Evolutionary conservation across 1,140 invertebrate species (phyloP), one percentile per base, ranked within the genome.

Genomic region (Drosophila equinoxialis): DNA sequence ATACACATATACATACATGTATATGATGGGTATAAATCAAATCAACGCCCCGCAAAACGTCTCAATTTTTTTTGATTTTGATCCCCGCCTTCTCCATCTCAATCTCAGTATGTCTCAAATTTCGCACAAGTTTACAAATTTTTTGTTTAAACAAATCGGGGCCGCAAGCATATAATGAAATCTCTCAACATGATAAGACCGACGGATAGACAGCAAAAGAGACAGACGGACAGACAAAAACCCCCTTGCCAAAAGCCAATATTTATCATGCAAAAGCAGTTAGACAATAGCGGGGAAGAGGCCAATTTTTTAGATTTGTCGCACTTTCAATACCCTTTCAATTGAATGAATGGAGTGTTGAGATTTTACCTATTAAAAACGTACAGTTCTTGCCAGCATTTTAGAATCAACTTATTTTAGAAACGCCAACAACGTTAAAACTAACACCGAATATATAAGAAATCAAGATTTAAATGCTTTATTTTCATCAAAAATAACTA

Each of bases 11-110:
- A 1, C 20, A 20, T 58, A 14, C 35, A 35, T 35, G 13, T 14
- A 8, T 37, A 35, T 37, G 37, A 35, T 17, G n/a, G 23, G 26
- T 26, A 74, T 77, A 77, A 67, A 77, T 78, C 63, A 78, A 75
- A 78, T 74, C 76, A 74, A 74, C 74, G 71, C 74, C 65, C 60
- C 61, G 6, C 37, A 51, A 37, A 64, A 75, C 68, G 26, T 55
- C 72, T 78, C 76, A 75, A 78, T 65, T 61, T 6, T 30, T 30
- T 30, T 30, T 17, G 14, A 51, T 51, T 51, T 51, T 51, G 7
- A 23, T 45, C 14, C 42, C 37, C 37, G 37, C 37, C 59, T 64
- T 17, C 59, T 23, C 35, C 37, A 26, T 30, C 30, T 10, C 30
- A 30, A 30, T 30, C 20, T 58, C 17, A n/a, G 58, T 54, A 10